Conservation (phyloP, 2,888 invertebrate species). For the Trachelus troglodyta region DNA sequence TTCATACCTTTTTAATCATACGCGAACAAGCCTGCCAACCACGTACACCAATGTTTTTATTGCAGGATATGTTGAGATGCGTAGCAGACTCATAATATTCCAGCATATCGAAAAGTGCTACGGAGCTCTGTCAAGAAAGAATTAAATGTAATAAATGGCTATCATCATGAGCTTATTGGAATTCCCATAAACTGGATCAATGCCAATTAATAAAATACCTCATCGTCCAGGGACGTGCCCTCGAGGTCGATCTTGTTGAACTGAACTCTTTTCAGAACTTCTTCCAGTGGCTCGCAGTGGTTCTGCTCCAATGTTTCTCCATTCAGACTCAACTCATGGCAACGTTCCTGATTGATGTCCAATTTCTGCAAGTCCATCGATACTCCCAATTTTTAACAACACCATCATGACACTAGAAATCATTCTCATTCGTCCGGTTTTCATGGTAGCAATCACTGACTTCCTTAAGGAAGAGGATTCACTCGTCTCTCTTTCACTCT, state of each 20-base stretch:
- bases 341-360: conserved; percentile 67
- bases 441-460: too few relatives aligned
- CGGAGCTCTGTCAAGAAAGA: conserved; percentile 64
- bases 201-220: conserved; percentile 66
- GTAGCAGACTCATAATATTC: conserved; percentile 88
- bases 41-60: conserved; percentile 78
- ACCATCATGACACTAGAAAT: too few relatives aligned
- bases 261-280: conserved; percentile 82
- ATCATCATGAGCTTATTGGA: too few relatives aligned
- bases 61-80: conserved; percentile 81
- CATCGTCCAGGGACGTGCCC: conserved; percentile 77
- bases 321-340: conserved; percentile 71
- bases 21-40: conserved; percentile 88
- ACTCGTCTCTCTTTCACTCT: too few relatives aligned
- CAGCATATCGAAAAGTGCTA: conserved; percentile 90
- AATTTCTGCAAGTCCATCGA: conserved; percentile 56
- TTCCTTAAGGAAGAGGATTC: too few relatives aligned
- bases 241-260: conserved; percentile 78
- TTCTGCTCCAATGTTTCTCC: conserved; percentile 74
- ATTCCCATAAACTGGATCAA: too few relatives aligned
- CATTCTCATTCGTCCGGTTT: too few relatives aligned
- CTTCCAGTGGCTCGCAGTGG: conserved; percentile 85
- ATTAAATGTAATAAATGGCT: conserved; percentile 5
- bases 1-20: conserved; percentile 79
- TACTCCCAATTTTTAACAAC: neutral